Conservation (phyloP, 2,888 invertebrate genomes). For the Laothoe populi region DNA sequence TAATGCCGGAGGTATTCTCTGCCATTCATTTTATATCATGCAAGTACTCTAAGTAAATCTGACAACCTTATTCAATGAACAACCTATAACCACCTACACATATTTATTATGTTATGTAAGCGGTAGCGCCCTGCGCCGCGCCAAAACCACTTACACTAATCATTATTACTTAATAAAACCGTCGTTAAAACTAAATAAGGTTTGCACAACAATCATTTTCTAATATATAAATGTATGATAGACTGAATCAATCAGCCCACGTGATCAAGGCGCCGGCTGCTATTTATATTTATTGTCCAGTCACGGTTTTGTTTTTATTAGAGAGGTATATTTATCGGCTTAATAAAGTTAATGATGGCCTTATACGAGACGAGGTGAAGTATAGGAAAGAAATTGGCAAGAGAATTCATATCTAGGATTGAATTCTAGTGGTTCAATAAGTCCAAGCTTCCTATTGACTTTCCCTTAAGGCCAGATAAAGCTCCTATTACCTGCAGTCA, state of each 20-base stretch:
- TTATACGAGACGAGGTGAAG: neutral
- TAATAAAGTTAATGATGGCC: conserved; percentile 4
- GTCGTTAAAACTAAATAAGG: conserved; percentile 25
- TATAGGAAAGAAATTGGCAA: neutral
- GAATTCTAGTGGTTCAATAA: too few relatives aligned
- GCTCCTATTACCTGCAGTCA: too few relatives aligned
- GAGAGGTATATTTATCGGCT: conserved; percentile 2
- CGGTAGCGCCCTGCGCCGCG: neutral
- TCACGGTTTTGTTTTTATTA: conserved; percentile 21
- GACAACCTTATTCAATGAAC: neutral
- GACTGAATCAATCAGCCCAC: conserved; percentile 11
- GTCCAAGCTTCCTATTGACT: too few relatives aligned
- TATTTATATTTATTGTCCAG: neutral
- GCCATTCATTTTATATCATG: too few relatives aligned
- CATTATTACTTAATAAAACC: conserved; percentile 16
- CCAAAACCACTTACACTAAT: neutral
- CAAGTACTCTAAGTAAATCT: too few relatives aligned
- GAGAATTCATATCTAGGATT: neutral
- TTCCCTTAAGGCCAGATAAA: too few relatives aligned
- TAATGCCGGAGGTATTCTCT: too few relatives aligned
- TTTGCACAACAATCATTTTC: conserved; percentile 19
- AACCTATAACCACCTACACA: neutral
- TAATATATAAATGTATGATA: neutral
- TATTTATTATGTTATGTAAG: neutral
- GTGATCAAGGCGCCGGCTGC: neutral